These are phyloP conservation scores for Hemichromis elongatus DNA, from an alignment of 2,113 vertebrate genomes.

Conservation along the genomic window DNA sequence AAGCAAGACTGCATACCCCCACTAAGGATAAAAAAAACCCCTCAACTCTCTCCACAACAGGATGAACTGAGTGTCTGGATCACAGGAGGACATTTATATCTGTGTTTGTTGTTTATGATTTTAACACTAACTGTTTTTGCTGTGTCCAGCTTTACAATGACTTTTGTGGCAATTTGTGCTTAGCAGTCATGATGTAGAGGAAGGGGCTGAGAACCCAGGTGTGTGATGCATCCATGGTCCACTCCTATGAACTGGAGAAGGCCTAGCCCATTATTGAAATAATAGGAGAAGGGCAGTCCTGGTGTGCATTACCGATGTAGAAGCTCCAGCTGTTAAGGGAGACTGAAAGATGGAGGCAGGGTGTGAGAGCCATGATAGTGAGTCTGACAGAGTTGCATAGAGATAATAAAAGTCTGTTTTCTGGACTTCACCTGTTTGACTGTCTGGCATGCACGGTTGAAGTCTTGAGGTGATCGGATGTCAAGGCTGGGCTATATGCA, in stretches of 20 bases:
- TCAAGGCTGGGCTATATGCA: accelerated
- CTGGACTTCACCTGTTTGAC: background rate
- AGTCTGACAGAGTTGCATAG: background rate
- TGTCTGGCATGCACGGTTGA: accelerated
- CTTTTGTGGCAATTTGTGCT: background rate
- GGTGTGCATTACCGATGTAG: background rate
- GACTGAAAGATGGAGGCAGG: background rate
- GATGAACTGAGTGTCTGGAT: accelerated
- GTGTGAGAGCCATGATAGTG: background rate
- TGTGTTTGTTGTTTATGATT: background rate
- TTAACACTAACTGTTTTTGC: background rate
- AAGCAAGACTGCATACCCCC: background rate
- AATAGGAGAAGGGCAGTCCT: background rate
- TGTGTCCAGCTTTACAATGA: background rate
- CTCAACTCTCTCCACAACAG: background rate
- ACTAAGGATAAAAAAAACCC: background rate
- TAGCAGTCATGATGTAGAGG: background rate
- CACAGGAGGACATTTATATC: background rate
- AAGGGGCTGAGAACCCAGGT: background rate
- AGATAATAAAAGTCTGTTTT: background rate
- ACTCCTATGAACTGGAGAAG: background rate
- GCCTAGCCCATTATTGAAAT: background rate
- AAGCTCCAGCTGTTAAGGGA: background rate
- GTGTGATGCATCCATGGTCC: background rate
- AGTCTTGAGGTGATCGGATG: background rate